phyloP scores from a whole-genome alignment of 2,797 vertebrate species.

The Platyrinchus mystaceus region DNA sequence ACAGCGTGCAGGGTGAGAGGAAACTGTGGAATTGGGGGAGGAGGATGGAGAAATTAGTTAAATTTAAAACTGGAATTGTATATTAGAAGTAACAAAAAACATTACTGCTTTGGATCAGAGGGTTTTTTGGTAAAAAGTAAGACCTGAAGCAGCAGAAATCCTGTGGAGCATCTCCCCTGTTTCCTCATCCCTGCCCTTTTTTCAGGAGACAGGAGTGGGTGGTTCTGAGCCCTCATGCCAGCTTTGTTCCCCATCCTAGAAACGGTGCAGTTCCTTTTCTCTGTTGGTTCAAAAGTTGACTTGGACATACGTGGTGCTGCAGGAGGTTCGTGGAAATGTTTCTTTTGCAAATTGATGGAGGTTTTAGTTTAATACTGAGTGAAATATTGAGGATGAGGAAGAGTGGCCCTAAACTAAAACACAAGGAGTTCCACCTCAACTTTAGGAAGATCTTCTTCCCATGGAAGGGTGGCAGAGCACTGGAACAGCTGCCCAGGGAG shows the following conservation, averaged over 20 bases:
- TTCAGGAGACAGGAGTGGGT: not conserved
- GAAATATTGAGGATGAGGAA: not conserved
- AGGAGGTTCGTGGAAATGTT: not conserved
- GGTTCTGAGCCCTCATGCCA: not conserved
- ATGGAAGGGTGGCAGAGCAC: not conserved
- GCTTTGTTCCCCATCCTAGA: not conserved
- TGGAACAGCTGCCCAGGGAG: not conserved
- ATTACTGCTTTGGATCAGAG: not conserved
- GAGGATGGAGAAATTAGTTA: not conserved
- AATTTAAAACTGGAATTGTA: not conserved
- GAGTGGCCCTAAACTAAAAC: not conserved
- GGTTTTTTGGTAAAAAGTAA: not conserved
- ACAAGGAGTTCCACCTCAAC: not conserved
- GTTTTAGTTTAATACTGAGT: not conserved
- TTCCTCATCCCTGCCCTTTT: not conserved
- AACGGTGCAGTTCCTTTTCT: not conserved
- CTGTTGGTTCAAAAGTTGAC: not conserved
- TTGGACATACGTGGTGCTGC: accelerated
- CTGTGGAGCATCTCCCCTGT: not conserved
- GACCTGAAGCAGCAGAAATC: not conserved
- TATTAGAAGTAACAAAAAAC: not conserved
- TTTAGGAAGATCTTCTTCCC: not conserved
- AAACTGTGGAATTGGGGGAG: accelerated
- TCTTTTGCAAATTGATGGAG: not conserved
- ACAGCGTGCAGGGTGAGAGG: not conserved